Base-by-base conservation (phyloP, 2,888 invertebrate species). In the Hesperia comma region DNA sequence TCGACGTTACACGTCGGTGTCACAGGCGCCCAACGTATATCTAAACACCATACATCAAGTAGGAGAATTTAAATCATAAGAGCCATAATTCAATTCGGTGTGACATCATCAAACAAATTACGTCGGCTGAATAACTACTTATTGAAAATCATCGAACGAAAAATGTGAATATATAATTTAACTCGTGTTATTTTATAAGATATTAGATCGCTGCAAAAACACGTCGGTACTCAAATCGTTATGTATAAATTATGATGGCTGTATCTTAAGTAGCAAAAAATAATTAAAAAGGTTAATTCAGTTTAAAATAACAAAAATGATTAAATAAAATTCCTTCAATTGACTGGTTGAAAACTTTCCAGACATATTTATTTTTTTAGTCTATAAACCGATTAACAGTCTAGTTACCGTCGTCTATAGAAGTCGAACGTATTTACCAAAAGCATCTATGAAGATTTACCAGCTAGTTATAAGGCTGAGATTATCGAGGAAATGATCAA, bases 61-160 rank as follows among this genome's bases (percentile, higher is more conserved):
- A 72, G 64, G 57, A 81, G 74, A 75, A 74, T 81, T 84, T 80
- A 84, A 84, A 83, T 86, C 81, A 82, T 80, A 78, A 78, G 77
- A 82, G 74, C 75, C 78, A 82, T 83, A 84, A 83, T 79, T 83
- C 79, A 80, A 81, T 80, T 80, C 76, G 76, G 70, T 74, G 81
- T 88, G 86, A 88, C 84, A 86, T 88, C 88, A 88, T 77, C 82
- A 69, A 53, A 72, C 75, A 79, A 79, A 79, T 84, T 80, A 73
- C 75, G 72, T 71, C 72, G 72, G 71, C 70, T 60, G 21, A 56
- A 70, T 68, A 69, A 69, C 63, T 62, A 61, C 63, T 40, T 68
- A 64, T 64, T 53, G 58, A 64, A 64, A 64, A 64, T 64, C 64
- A 46, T 62, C 43, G 15, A 19, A 17, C 43, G 15, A 62, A 37